A percentile compares a stretch with the other conserved stretches of the same genome.
These are phyloP conservation scores for Polyodon spathula DNA, from an alignment of 2,113 vertebrate species.

Conservation along the genomic window DNA sequence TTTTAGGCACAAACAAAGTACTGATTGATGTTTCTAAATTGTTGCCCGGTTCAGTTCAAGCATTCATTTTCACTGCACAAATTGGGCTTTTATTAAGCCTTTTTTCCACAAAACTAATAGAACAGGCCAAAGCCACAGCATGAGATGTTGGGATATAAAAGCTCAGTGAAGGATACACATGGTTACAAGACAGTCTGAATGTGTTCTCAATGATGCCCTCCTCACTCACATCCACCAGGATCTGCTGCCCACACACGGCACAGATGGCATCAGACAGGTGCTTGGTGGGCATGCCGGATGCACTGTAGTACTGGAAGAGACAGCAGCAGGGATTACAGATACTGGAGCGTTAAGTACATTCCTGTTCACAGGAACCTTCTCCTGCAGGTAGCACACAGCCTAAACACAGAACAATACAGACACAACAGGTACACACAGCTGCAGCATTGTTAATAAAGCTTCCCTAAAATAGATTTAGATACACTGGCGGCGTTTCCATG, in stretches of 20 bases:
- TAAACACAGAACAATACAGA: too few relatives aligned
- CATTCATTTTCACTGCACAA: too few relatives aligned
- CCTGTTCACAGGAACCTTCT: not conserved
- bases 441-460: too few relatives aligned
- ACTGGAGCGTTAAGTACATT: not conserved
- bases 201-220: constrained; percentile 98
- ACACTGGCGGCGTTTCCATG: too few relatives aligned
- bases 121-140: not conserved
- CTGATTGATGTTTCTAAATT: constrained; percentile 95
- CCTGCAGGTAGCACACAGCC: too few relatives aligned
- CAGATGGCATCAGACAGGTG: constrained; percentile 92
- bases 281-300: constrained; percentile 94
- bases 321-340: not conserved
- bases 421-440: too few relatives aligned
- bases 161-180: constrained; percentile 83
- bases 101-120: too few relatives aligned
- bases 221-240: constrained; percentile 91
- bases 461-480: too few relatives aligned
- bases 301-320: constrained; percentile 77
- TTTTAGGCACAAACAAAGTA: too few relatives aligned
- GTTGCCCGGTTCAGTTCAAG: constrained; percentile 55
- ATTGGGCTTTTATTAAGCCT: too few relatives aligned
- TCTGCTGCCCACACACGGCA: constrained; percentile 89
- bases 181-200: constrained; percentile 90
- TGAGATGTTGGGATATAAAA: not conserved